A percentile compares a stretch with the other conserved stretches of the same genome.
phyloP scores from a whole-genome alignment of 2,113 vertebrate genomes.

The Piprites chloris region DNA sequence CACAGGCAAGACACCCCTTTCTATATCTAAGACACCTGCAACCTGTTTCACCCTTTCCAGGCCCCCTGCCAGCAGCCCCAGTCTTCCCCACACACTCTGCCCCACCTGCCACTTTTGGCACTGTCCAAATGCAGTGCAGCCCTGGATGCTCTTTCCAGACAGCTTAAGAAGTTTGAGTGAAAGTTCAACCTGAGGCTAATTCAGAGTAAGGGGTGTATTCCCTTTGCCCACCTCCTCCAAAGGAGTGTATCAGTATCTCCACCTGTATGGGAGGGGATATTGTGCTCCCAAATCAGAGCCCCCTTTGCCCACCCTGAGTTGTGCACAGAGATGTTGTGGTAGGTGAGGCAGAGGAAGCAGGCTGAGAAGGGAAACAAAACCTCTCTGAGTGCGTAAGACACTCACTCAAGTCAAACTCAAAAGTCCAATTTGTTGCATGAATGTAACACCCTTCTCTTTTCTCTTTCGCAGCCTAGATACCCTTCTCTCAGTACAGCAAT shows the following conservation, averaged over 20 bases:
- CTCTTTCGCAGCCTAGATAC: not conserved
- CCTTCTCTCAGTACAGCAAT: not conserved
- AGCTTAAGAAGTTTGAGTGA: not conserved
- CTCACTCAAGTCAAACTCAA: not conserved
- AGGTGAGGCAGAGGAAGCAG: not conserved
- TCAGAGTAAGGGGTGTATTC: not conserved
- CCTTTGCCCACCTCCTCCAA: not conserved
- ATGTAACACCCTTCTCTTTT: not conserved
- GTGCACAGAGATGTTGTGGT: not conserved
- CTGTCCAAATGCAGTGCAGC: not conserved
- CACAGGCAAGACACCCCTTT: not conserved
- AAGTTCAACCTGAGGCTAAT: not conserved
- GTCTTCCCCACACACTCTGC: not conserved
- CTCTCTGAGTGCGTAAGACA: not conserved
- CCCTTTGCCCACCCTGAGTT: not conserved
- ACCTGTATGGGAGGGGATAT: not conserved
- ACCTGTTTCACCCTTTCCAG: not conserved
- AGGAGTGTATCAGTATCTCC: not conserved
- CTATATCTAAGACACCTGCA: not conserved
- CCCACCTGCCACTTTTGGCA: not conserved
- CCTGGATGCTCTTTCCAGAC: not conserved
- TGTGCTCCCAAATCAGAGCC: not conserved
- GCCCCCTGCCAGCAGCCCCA: not conserved
- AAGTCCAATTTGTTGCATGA: not conserved
- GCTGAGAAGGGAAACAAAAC: not conserved